Conservation (phyloP, 2,113 vertebrate species). For the Nestor notabilis region DNA sequence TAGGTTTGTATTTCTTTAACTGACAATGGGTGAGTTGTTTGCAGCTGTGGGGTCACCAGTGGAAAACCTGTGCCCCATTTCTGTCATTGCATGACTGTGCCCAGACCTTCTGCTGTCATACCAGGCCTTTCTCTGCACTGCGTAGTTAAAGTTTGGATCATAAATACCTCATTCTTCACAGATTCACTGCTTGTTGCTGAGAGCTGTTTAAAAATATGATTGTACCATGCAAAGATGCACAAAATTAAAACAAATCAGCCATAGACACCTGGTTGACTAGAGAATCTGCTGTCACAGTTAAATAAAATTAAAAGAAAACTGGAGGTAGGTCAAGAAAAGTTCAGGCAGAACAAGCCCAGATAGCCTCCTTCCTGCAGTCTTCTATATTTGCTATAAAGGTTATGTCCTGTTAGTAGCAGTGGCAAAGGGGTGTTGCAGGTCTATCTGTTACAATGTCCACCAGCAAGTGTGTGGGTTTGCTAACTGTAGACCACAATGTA, state of each 20-base stretch:
- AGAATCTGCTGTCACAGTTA: neutral
- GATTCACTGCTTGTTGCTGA: neutral
- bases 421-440: neutral
- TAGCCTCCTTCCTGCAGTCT: neutral
- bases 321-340: neutral
- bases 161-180: neutral
- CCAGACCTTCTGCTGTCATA: neutral
- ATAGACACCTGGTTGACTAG: accelerated
- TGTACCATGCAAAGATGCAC: neutral
- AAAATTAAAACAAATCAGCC: neutral
- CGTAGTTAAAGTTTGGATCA: neutral
- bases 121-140: neutral
- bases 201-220: neutral
- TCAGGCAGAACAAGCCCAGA: neutral
- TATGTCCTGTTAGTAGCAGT: neutral
- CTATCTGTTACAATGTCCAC: neutral
- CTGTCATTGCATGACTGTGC: neutral
- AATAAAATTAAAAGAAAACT: neutral
- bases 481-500: neutral
- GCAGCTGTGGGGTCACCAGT: neutral
- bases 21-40: neutral
- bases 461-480: neutral
- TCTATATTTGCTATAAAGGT: neutral
- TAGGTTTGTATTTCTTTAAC: neutral
- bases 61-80: neutral